phyloP scores from a whole-genome alignment of 1,140 invertebrate genomes.

The Trichonephila clavipes region DNA sequence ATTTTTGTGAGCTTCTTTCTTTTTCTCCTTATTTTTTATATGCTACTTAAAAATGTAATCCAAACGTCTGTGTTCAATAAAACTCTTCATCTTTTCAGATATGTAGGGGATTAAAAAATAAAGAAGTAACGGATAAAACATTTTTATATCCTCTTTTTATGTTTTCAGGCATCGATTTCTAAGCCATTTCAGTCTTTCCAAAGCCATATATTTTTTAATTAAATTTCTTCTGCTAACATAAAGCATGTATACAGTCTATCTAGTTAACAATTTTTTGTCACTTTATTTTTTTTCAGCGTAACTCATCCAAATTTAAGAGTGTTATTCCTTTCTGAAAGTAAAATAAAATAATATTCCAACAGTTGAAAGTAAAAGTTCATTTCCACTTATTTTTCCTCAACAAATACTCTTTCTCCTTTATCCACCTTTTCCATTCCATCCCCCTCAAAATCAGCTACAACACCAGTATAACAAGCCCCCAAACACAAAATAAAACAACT shows the following conservation, averaged over 20 bases:
- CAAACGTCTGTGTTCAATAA: no score
- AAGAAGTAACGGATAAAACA: no score
- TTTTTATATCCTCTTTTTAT: no score
- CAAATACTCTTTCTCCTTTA: background rate
- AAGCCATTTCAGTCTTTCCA: background rate
- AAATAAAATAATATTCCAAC: background rate
- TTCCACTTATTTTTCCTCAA: background rate
- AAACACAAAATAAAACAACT: conserved; percentile 31
- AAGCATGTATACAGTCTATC: background rate
- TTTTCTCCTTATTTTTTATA: no score
- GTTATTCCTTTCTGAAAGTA: background rate
- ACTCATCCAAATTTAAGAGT: background rate
- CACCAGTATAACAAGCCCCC: background rate
- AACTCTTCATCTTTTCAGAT: no score
- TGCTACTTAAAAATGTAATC: no score
- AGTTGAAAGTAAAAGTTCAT: background rate
- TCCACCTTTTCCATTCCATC: background rate
- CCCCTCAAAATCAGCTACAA: background rate
- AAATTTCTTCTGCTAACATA: background rate
- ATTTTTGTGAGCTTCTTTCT: no score
- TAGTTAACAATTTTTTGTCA: background rate
- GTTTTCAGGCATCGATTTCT: no score
- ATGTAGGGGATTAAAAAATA: no score
- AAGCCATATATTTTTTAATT: background rate
- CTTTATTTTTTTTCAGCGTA: background rate